Base-by-base conservation (phyloP, 2,113 vertebrate genomes). In the Zingel zingel region DNA sequence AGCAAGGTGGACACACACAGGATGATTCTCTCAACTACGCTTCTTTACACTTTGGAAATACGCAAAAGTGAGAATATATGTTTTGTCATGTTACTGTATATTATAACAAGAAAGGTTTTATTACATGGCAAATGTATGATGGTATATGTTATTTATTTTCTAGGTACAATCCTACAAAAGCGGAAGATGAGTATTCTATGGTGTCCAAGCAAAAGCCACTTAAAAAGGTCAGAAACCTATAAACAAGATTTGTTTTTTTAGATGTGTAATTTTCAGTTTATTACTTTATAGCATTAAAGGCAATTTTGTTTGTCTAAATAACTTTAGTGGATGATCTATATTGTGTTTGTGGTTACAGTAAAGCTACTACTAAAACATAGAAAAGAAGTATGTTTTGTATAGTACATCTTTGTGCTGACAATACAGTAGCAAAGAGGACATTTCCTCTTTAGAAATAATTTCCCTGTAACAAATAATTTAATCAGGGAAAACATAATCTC, bases 11-110 rank as follows among this genome's bases (percentile, higher is more conserved):
- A 81, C 6, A 51, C 6, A 47, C 8, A 15, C 18, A 13, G 21
- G 65, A 75, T 0, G 70, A 82, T 21, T 56, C 76, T 8, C 66
- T 93, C n/a, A 90, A 86, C 83, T 94, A 93, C 6, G 76, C 71
- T 10, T 86, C 77, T 58, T 21, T 94, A 27, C 45, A 91, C 16
- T 92, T 93, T 68, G 50, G 3, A 30, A 61, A 83, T 19, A 58
- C 58, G 30, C 18, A 81, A 56, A 74, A 51, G 88, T 92, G 21
- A 89, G 87, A 76, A n/a, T 81, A 53, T 14, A 1, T 10, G 1
- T 43, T 70, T 58, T 53, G 33, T 68, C 13, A 43, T 43, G 9
- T 43, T 43, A 43, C 39, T 14, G 10, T 12, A 30, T 62, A 14
- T 16, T 54, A 13, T 1, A 67, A 50, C 10, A 65, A n/a, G 7